phyloP scores from a whole-genome alignment of 2,888 invertebrate genomes.

The Epsilonema sp. region DNA sequence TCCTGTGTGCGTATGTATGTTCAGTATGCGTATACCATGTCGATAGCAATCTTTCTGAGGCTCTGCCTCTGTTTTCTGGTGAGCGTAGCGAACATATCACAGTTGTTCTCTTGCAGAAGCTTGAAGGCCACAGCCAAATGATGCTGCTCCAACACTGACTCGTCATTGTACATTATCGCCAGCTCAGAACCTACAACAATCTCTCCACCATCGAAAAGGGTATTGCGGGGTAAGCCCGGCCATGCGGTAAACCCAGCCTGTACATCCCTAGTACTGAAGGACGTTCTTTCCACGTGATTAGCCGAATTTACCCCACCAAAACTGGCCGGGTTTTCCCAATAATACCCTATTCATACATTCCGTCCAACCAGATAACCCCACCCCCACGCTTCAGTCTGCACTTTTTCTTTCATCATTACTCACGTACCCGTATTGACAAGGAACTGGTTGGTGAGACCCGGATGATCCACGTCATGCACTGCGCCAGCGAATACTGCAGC shows the following conservation, averaged over 20 bases:
- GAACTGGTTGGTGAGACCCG: slow-evolving; percentile 96
- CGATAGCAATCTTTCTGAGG: slow-evolving; percentile 92
- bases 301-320: no score
- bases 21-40: slow-evolving; percentile 66
- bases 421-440: slow-evolving; percentile 84
- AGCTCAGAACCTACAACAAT: slow-evolving; percentile 61
- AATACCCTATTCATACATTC: no score
- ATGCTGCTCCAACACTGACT: slow-evolving; percentile 95
- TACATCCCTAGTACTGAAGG: no score
- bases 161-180: slow-evolving; percentile 99
- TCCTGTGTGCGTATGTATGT: no score
- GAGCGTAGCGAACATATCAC: slow-evolving; percentile 86
- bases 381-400: no score
- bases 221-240: no score
- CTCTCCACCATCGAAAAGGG: no score
- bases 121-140: slow-evolving; percentile 98
- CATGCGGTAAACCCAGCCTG: no score
- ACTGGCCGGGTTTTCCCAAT: no score
- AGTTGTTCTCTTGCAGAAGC: slow-evolving; percentile 71
- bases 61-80: slow-evolving; percentile 89
- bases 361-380: no score
- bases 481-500: slow-evolving; percentile 93
- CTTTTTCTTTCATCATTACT: no score
- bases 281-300: no score
- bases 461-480: slow-evolving; percentile 98